Base-by-base conservation (phyloP, 2,888 invertebrate species). In the Caenorhabditis wallacei region DNA sequence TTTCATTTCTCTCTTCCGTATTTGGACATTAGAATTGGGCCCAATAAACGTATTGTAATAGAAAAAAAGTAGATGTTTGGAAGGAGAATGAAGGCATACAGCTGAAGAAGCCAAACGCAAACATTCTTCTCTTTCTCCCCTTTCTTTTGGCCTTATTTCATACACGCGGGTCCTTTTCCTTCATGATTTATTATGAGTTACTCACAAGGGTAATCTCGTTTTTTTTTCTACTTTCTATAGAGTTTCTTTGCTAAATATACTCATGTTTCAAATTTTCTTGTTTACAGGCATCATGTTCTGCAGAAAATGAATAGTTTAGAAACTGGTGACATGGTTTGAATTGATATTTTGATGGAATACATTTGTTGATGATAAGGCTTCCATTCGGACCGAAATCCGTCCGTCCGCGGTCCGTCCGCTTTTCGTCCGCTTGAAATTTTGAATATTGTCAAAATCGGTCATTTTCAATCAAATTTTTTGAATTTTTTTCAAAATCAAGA, bases 131-230 rank as follows among this genome's bases (percentile, higher is more conserved):
- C 57, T 56, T 37, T 48, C 40, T 48, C 30, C n/a, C n/a, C 4
- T 30, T 30, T 30, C 18, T 40, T 64, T 68, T 70, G 61, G 69
- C 59, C 61, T 69, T 69, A 78, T 78, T 78, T 69, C 78, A 78
- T 78, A 61, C 61, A 69, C 69, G 78, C 69, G 78, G 76, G 76
- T 61, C 61, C 78, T 40, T 63, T 56, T 64, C 63, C 61, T 54
- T 57, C 66, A 40, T 78, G 78, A 78, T 78, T 78, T 78, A 78
- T 78, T 78, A 78, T 78, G 78, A 69, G 78, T 69, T 69, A 63
- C 78, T 78, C 61, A 57, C 66, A 56, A 57, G 57, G 59, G 46
- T 57, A 66, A 64, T 75, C 37, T 40, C 46, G 16, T 57, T 66
- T 66, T n/a, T n/a, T 57, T 66, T 66, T 61, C 64, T 37, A 56